Conservation (phyloP, 1,140 invertebrate genomes). For the Achroia grisella region DNA sequence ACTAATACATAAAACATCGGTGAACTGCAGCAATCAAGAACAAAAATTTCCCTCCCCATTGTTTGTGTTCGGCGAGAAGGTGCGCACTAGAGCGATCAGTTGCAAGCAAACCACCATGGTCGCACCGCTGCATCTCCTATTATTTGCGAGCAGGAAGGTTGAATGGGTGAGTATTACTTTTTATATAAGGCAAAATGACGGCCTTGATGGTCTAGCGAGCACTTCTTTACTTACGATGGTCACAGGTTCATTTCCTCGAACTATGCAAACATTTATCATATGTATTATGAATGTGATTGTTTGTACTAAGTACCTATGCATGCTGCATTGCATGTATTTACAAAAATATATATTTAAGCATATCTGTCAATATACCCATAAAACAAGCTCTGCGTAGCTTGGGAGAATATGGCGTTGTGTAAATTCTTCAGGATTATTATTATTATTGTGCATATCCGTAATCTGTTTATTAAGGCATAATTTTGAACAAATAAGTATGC, state of each 20-base stretch:
- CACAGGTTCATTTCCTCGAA: too few relatives aligned
- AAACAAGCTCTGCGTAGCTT: too few relatives aligned
- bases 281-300: not conserved
- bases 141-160: conserved; percentile 94
- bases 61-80: conserved; percentile 99
- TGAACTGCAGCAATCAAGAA: conserved; percentile 92
- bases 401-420: too few relatives aligned
- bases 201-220: not conserved
- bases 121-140: conserved; percentile 91
- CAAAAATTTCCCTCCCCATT: conserved; percentile 94
- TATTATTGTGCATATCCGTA: too few relatives aligned
- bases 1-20: conserved; percentile 96
- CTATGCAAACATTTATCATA: not conserved
- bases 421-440: too few relatives aligned
- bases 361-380: too few relatives aligned
- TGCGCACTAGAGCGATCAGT: conserved; percentile 95
- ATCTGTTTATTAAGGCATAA: too few relatives aligned
- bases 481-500: too few relatives aligned
- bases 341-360: too few relatives aligned
- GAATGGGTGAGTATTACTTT: conserved; percentile 73
- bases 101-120: conserved; percentile 99
- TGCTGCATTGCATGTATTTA: too few relatives aligned
- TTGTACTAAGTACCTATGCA: too few relatives aligned
- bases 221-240: too few relatives aligned
- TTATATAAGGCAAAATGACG: not conserved